Base-by-base conservation (phyloP, 2,113 vertebrate genomes). In the Chlorodrepanis virens region DNA sequence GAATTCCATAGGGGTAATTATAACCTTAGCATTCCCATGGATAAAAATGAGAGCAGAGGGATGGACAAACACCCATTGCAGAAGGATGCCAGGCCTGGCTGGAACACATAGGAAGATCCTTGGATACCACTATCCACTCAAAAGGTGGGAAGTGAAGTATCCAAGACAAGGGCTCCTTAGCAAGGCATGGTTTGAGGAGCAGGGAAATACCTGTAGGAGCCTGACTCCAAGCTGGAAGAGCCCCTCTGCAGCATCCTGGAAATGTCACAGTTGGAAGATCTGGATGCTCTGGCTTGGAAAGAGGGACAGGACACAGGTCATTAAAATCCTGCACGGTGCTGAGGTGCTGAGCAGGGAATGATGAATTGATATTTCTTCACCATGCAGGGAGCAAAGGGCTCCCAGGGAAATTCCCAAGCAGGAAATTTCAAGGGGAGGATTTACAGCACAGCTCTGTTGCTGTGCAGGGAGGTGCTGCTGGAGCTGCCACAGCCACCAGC, bases 371-470 rank as follows among this genome's bases (percentile, higher is more conserved):
- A 14, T 39, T 74, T 53, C 70, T 70, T 35, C 42, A 2, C 1
- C 11, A 8, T 0, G 1, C n/a, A 24, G 33, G 79, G 39, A 85
- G 79, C 65, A 88, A 90, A 78, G 2, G 18, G 39, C 79, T 79
- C 56, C 31, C 47, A 25, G 63, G 67, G 80, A 86, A 37, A 25
- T 20, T 33, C 59, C 70, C 75, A 11, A 15, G 87, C 83, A 59
- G 70, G 52, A 39, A 10, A 39, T 82, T 28, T 15, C 6, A 5
- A 63, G 56, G 2, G 27, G 35, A 80, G 85, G 89, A 68, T 93
- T 94, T 28, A 11, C 20, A 5, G 71, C 37, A 0, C 7, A 1
- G 10, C 7, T 37, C 5, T 1, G 0, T 5, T 0, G 2, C 61
- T 2, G 67, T 2, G 82, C 39, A 24, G 45, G 70, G 83, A 40